Base-by-base conservation (phyloP, 2,113 vertebrate species). In the Periophthalmus modestus region DNA sequence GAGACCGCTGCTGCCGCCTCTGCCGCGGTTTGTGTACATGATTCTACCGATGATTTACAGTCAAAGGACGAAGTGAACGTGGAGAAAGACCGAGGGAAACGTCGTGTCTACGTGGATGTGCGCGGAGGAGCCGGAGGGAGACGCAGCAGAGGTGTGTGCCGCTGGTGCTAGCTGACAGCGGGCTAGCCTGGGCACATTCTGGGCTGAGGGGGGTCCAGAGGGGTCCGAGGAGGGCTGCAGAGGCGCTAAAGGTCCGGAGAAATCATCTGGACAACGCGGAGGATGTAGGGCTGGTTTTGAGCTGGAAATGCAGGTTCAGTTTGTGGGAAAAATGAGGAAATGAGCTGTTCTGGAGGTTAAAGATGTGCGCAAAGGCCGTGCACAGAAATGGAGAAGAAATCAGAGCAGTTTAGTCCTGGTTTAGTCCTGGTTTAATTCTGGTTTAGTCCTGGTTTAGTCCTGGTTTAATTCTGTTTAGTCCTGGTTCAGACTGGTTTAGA, bases 161-260 rank as follows among this genome's bases (percentile, higher is more conserved):
- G 11, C 10, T 24, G 1, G 21, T 12, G 80, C 78, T 88, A 87
- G 83, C 83, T 81, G 74, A 67, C 82, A 73, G 85, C 86, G 23
- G 57, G 57, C 24, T 89, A 83, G 71, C 80, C 57, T n/a, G 52
- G 19, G 23, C 21, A 15, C 55, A 47, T 66, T 68, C 21, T 18
- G 14, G 50, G 79, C 74, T 78, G 78, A 72, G 70, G 61, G 57
- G n/a, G n/a, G n/a, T n/a, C n/a, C n/a, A n/a, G n/a, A n/a, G n/a
- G n/a, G 13, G 62, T 15, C 66, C 34, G 13, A 23, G 55, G 66
- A n/a, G 18, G 12, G 13, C 23, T 28, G 57, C 5, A 59, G 13
- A 58, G 4, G 7, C 52, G 19, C 5, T 4, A 3, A 21, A 15
- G 23, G 12, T 12, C 28, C 9, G 12, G 57, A 7, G 4, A 3